Percentiles rank a stretch among this genome's conserved stretches.
Conservation (phyloP, 2,797 vertebrate species). For the Anas bahamensis region DNA sequence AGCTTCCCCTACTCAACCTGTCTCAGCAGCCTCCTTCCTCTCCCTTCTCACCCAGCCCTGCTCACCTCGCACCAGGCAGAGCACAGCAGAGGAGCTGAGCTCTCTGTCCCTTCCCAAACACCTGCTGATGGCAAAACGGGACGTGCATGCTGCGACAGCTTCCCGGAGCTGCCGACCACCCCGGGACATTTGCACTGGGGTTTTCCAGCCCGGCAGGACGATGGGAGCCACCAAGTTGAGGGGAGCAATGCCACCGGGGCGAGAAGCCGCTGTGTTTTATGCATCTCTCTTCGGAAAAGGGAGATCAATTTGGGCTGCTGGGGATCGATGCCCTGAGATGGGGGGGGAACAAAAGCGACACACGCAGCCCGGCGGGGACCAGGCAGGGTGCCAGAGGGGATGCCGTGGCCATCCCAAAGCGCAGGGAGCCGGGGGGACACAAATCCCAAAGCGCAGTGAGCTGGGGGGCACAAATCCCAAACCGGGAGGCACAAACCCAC, state of each 20-base stretch:
- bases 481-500: neutral
- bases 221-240: too few species aligned
- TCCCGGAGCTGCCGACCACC: neutral
- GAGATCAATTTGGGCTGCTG: too few species aligned
- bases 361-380: neutral
- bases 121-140: neutral
- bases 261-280: neutral
- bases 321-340: too few species aligned
- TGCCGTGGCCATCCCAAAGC: neutral
- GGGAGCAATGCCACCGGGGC: neutral
- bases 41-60: neutral
- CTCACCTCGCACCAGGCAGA: neutral
- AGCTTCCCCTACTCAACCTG: neutral
- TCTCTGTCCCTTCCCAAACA: neutral
- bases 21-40: neutral
- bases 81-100: neutral
- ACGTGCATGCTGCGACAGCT: accelerated
- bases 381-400: neutral
- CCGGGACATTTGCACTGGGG: neutral
- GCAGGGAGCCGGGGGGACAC: neutral
- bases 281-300: too few species aligned
- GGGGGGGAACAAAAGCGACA: neutral
- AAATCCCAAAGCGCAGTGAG: neutral
- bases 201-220: neutral
- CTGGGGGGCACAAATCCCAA: neutral